Evolutionary conservation across 2,888 invertebrate species (phyloP), one percentile per base, ranked within the genome.

Genomic region (Pterostichus niger): DNA sequence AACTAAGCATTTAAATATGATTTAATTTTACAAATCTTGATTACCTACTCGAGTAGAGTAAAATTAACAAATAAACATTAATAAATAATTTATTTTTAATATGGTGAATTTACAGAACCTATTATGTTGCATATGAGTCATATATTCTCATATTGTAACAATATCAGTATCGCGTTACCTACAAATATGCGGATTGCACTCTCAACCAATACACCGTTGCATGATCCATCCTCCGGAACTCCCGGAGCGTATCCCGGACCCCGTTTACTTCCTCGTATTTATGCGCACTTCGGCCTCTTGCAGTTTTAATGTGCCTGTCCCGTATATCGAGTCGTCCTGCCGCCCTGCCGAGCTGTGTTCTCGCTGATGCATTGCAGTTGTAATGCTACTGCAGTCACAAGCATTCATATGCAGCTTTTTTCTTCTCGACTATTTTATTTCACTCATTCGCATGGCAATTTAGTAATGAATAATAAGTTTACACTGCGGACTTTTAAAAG

Each of bases 381-480:
- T 54, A 77, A 56, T 54, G 35, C 17, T 1, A 6, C 56, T 24
- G 76, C 76, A 54, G 35, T 49, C 56, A 35, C 13, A 77, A 13
- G 54, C 9, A 77, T 77, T 54, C 54, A 77, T 77, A 77, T 77
- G 31, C 52, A 35, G 71, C 11, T 11, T 71, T 46, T 71, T 35
- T 77, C 71, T 44, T 71, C 40, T 44, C n/a, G 49, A 6, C 44
- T 7, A 15, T 71, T 40, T 71, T 40, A 40, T 71, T 71, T 40
- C 71, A 13, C 24, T 33, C 64, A 64, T 44, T 35, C 35, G 71
- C 71, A 15, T 56, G 33, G 76, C 76, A 77, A 77, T 77, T 77
- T 77, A 31, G 54, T 77, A 77, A 77, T 77, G 76, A 77, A 77
- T 71, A 71, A 71, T 77, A 77, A 77, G 76, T 77, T 54, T 33